A percentile compares a stretch with the other conserved stretches of the same genome.
These are phyloP conservation scores for Ammospiza caudacuta DNA, from an alignment of 2,113 vertebrate species.

Conservation along the genomic window DNA sequence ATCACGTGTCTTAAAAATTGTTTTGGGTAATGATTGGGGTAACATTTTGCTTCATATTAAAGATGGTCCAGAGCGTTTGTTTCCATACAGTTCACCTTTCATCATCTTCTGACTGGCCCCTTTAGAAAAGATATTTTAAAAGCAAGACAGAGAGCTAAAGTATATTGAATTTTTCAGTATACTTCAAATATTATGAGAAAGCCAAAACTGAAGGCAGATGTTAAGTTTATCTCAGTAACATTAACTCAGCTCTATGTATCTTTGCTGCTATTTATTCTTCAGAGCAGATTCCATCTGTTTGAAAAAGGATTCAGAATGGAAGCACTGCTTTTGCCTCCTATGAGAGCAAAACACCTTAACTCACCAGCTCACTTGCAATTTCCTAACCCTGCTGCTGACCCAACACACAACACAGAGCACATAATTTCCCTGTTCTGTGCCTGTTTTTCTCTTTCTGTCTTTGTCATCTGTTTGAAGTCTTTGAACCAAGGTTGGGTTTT, in stretches of 20 bases:
- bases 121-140: background rate
- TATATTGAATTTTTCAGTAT: background rate
- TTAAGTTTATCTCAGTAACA: background rate
- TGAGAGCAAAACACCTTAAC: fast-evolving
- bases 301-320: background rate
- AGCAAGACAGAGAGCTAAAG: background rate
- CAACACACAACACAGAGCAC: background rate
- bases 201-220: background rate
- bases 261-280: background rate
- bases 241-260: background rate
- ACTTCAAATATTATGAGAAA: background rate
- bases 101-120: background rate
- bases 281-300: background rate
- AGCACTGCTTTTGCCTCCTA: background rate
- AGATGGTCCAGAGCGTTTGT: background rate
- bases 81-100: background rate
- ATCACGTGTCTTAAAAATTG: background rate
- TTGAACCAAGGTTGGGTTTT: background rate
- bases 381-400: background rate
- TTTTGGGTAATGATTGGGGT: background rate
- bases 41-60: background rate
- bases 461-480: background rate
- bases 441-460: background rate
- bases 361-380: background rate
- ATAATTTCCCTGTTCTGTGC: background rate